Base-by-base conservation (phyloP, 2,888 invertebrate species). In the Eulithis testata region DNA sequence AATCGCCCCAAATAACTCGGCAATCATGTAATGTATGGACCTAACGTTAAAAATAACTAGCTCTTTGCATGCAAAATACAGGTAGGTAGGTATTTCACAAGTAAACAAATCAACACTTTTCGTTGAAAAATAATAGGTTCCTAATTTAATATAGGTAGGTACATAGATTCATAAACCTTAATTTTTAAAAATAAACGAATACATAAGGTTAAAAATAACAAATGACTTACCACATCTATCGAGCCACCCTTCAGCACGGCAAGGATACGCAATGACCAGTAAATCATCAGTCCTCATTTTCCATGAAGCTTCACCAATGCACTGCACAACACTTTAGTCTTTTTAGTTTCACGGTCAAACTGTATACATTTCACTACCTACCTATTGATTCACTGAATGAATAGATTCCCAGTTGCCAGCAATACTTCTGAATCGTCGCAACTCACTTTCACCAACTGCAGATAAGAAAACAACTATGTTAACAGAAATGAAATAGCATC, bases 161-260 rank as follows among this genome's bases (percentile, higher is more conserved):
- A 21, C 21, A 21, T 21, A 21, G 1, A 21, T 21, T 21, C 3
- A 31, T 6, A 31, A 31, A n/a, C n/a, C 31, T 31, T 31, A 5
- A 31, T 31, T 40, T 40, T 40, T 40, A 6, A 5, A 5, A 5
- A 40, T 8, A 8, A 40, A 37, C 5, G 40, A 7, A 31, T 5
- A 2, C 3, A 5, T 31, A 31, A 31, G 31, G 6, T 31, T 31
- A 4, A 31, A 31, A 31, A 31, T 31, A 31, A 31, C 6, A 31
- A 31, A 1, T 11, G 12, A 81, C 91, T 90, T 76, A 93, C 93
- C 92, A 73, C 91, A 93, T 89, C 89, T 84, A 68, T 92, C 86
- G 27, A 93, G 82, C 93, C 93, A 93, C 51, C 93, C 93, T 76
- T 93, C 93, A 14, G 87, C 93, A 52, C 91, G 88, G 76, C 93